These are phyloP conservation scores for Pseudopodoces humilis DNA, from an alignment of 2,113 vertebrate genomes.

Conservation along the genomic window DNA sequence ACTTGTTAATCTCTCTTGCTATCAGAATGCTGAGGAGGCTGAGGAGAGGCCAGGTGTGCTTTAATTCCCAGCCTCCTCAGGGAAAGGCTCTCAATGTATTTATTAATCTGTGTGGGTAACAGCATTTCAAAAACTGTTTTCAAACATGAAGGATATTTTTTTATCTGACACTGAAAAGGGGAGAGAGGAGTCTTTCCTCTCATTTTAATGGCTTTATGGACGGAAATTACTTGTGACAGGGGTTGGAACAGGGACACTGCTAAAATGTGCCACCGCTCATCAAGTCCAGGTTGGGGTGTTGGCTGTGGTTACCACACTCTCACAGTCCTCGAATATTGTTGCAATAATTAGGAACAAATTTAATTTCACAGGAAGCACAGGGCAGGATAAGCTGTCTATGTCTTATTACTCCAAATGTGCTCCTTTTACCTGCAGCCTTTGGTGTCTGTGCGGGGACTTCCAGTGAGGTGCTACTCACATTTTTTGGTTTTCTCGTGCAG, in stretches of 20 bases:
- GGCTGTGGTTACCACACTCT: background rate
- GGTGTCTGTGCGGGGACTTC: background rate
- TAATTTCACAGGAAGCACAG: background rate
- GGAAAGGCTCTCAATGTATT: background rate
- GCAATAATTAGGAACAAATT: background rate
- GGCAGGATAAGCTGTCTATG: background rate
- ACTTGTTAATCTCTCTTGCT: background rate
- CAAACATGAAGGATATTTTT: background rate
- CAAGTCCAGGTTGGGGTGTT: background rate
- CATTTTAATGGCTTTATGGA: background rate
- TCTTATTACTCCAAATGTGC: background rate
- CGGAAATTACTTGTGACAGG: background rate
- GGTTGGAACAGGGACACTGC: background rate
- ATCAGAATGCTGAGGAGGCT: background rate
- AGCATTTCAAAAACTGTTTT: constrained; percentile 58
- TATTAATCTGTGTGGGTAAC: constrained; percentile 56
- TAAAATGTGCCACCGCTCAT: background rate
- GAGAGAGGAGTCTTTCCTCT: background rate
- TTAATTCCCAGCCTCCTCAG: constrained; percentile 26
- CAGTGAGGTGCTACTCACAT: background rate
- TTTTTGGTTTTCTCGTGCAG: background rate
- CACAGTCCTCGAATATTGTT: background rate
- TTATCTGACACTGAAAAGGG: background rate
- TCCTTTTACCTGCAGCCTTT: background rate
- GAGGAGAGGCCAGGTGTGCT: constrained; percentile 10